Base-by-base conservation (phyloP, 2,113 vertebrate genomes). In the Trinectes maculatus region DNA sequence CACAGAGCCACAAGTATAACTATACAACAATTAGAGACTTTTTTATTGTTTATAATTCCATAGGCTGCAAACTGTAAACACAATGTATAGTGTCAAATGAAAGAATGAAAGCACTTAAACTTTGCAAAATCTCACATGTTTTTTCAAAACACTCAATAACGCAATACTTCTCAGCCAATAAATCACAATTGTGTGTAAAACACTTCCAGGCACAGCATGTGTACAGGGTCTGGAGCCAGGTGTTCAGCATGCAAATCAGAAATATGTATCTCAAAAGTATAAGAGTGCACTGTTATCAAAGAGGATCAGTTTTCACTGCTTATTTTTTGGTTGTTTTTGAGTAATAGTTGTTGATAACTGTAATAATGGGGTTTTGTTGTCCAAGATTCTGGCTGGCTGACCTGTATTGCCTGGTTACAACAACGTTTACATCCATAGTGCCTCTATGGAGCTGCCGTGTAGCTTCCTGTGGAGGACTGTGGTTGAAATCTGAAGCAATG, bases 401-500 rank as follows among this genome's bases (percentile, higher is more conserved):
- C 3, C 5, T 24, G 8, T 4, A 15, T 56, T 57, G 22, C 28
- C 11, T 10, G 15, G 12, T 22, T 19, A 53, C 40, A 29, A 6
- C 42, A 49, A 1, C n/a, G 9, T 24, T 39, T 60, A 5, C 1
- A 1, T 63, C 46, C 52, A 57, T n/a, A n/a, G n/a, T n/a, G n/a
- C n/a, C n/a, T n/a, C n/a, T n/a, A n/a, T 56, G 46, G 21, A 21
- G 25, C 44, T 21, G 11, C 37, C 33, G 34, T 25, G 29, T 60
- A 40, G n/a, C 29, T 59, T 63, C 43, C 58, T 37, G 29, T 39
- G 12, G 5, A 74, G 6, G 26, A 42, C 26, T 54, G 16, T 10
- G 54, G 43, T 56, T 72, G 39, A 12, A 72, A n/a, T 52, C 31
- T 37, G n/a, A 12, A 31, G 51, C 51, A 58, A 13, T 22, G 2